Evolutionary conservation across 2,113 vertebrate species (phyloP).

Genomic region (Eurystomus gularis): DNA sequence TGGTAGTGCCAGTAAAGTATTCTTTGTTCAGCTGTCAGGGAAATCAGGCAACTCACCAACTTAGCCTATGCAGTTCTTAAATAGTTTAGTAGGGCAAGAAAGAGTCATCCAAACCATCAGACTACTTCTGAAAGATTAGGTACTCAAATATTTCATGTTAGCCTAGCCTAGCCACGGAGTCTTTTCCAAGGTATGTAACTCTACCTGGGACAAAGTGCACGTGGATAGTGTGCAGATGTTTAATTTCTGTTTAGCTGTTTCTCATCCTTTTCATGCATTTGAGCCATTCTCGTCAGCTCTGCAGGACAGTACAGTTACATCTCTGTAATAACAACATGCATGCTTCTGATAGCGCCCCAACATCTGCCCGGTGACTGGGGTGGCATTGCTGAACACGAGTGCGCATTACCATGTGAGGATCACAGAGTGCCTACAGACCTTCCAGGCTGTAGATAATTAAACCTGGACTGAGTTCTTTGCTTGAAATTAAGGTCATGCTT

Average conservation of each 20-base stretch:
- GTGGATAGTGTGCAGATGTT: not conserved
- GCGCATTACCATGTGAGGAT: not conserved
- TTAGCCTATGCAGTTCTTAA: not conserved
- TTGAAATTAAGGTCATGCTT: not conserved
- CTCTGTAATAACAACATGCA: not conserved
- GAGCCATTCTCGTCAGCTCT: not conserved
- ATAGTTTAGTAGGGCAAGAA: not conserved
- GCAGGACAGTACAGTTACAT: not conserved
- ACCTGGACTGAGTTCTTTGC: not conserved
- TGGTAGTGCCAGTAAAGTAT: not conserved
- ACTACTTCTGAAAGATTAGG: not conserved
- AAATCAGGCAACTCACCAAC: not conserved
- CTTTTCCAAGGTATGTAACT: not conserved
- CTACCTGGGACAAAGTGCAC: not conserved
- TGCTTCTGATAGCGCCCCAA: not conserved
- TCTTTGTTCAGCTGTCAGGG: not conserved
- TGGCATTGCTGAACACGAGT: not conserved
- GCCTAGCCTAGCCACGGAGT: not conserved
- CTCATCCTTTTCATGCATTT: not conserved
- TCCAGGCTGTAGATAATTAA: not conserved
- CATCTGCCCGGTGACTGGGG: not conserved
- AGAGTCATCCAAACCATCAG: not conserved
- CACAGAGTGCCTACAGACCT: not conserved
- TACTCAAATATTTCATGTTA: not conserved
- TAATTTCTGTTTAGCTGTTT: not conserved